Evolutionary conservation across 2,113 vertebrate species (phyloP).

Genomic region (Pampusana beccarii): DNA sequence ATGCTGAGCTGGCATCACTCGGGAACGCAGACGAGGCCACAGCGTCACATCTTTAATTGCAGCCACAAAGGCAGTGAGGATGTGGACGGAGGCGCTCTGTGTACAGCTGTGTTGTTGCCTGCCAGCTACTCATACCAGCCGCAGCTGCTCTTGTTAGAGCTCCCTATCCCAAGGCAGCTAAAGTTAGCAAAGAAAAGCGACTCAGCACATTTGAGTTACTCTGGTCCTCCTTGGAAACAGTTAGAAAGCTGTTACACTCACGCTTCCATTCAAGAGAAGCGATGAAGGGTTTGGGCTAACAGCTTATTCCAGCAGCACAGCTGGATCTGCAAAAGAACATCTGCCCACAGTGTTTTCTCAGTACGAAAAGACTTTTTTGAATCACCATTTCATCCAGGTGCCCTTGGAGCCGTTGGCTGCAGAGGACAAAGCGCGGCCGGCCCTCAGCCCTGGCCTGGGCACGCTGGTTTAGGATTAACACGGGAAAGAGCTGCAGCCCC

Average conservation of each 20-base stretch:
- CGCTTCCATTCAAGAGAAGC: not conserved
- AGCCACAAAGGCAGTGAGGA: not conserved
- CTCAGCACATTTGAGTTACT: constrained; percentile 18
- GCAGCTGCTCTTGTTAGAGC: constrained; percentile 42
- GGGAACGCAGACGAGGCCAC: not conserved
- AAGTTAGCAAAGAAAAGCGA: constrained; percentile 33
- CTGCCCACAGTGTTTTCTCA: not conserved
- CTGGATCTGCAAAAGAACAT: constrained; percentile 7
- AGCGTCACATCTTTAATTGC: constrained; percentile 49
- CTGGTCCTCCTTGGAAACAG: not conserved
- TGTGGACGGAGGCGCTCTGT: not conserved
- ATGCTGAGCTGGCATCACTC: constrained; percentile 40
- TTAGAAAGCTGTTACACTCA: not conserved
- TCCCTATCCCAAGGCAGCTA: constrained; percentile 14
- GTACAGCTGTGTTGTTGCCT: constrained; percentile 48
- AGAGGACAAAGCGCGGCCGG: not conserved
- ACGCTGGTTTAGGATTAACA: not conserved
- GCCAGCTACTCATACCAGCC: not conserved
- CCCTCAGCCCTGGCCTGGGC: not conserved
- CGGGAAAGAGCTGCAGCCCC: not conserved
- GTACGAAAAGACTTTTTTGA: not conserved
- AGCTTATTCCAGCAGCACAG: not conserved
- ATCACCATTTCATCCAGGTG: not conserved
- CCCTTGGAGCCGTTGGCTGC: not conserved
- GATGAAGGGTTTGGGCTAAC: not conserved